phyloP scores from a whole-genome alignment of 2,113 vertebrate genomes.

The Erinaceus europaeus region DNA sequence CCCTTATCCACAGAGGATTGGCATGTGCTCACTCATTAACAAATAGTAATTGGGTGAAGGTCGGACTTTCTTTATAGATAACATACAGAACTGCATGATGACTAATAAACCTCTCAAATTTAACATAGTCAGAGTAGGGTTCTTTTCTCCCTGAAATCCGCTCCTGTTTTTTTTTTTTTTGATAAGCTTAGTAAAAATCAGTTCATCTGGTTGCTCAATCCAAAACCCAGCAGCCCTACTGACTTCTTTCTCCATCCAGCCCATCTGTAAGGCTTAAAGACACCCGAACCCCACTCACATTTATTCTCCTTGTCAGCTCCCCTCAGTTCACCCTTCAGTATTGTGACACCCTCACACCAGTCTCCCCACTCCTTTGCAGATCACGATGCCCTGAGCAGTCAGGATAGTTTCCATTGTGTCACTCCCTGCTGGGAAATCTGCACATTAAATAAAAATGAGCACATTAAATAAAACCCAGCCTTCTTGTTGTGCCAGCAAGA shows the following conservation, averaged over 20 bases:
- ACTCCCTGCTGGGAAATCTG: not conserved
- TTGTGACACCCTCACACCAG: not conserved
- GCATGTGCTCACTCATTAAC: not conserved
- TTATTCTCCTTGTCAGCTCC: fast-evolving
- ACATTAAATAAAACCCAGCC: not conserved
- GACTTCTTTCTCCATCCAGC: not conserved
- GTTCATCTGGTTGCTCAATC: not conserved
- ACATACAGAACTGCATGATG: not conserved
- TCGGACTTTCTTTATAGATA: not conserved
- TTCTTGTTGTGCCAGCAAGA: not conserved
- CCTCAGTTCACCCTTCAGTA: fast-evolving
- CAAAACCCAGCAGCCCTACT: not conserved
- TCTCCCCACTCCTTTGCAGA: not conserved
- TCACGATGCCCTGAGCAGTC: not conserved
- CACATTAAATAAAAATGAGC: not conserved
- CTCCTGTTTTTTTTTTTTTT: not conserved
- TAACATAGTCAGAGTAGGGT: not conserved
- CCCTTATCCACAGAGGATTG: not conserved
- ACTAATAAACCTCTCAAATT: not conserved
- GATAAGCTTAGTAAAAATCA: not conserved
- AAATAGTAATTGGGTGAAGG: not conserved
- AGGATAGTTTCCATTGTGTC: not conserved
- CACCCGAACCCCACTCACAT: fast-evolving
- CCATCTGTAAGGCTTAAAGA: not conserved
- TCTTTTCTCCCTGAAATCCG: not conserved